Evolutionary conservation across 2,888 invertebrate species (phyloP).

Genomic region (Atethmia centrago): DNA sequence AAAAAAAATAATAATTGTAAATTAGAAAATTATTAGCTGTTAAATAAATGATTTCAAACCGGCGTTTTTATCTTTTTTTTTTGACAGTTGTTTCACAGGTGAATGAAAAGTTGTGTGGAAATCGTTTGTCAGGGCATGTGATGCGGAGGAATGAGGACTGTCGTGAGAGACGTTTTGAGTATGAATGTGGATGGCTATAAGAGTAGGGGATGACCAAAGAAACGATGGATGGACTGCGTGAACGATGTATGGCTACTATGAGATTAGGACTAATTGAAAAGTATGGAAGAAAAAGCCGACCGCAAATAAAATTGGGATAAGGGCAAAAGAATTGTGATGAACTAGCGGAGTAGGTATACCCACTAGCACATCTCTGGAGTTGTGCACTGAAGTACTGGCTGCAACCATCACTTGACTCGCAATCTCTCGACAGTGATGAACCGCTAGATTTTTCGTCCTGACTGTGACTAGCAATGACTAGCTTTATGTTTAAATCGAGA

Average conservation of each 20-base stretch:
- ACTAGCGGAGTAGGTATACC: not conserved
- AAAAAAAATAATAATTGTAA: constrained; percentile 28
- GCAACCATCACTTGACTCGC: not conserved
- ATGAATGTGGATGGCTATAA: not conserved
- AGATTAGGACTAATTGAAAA: not conserved
- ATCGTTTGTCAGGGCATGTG: not conserved
- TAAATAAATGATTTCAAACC: constrained; percentile 47
- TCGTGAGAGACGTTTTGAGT: not conserved
- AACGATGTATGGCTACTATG: too few relatives aligned
- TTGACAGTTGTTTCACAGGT: not conserved
- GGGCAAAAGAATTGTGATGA: not conserved
- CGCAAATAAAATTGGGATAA: not conserved
- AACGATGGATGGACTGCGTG: not conserved
- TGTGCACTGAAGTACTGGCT: not conserved
- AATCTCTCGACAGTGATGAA: not conserved
- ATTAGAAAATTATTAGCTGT: constrained; percentile 46
- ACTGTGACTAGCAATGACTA: not conserved
- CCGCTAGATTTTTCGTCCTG: not conserved
- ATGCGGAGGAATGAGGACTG: not conserved
- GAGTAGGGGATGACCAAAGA: not conserved
- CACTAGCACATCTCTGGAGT: not conserved
- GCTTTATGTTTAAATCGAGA: not conserved
- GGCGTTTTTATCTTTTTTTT: constrained; percentile 2
- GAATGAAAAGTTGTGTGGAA: not conserved
- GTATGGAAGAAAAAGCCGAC: not conserved